Percentiles rank a stretch among this genome's conserved stretches.
Conservation (phyloP, 2,113 vertebrate genomes). For the Callospermophilus lateralis region DNA sequence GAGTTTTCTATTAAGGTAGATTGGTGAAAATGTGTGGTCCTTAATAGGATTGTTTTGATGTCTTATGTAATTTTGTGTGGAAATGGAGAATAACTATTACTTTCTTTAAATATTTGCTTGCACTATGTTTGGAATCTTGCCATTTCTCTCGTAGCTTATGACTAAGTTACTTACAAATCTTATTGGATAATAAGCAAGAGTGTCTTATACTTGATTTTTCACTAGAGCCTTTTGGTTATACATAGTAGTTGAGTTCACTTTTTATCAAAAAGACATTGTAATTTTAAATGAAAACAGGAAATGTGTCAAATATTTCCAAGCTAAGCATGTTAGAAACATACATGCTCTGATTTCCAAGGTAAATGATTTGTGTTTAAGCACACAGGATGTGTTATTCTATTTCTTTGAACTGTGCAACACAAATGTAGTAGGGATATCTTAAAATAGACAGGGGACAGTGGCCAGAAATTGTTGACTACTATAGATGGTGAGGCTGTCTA, state of each 20-base stretch:
- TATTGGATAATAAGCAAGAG: slow-evolving; percentile 68
- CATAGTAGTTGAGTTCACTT: not conserved
- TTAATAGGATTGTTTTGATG: slow-evolving; percentile 30
- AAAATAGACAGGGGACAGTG: slow-evolving; percentile 93
- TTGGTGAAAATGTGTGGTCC: not conserved
- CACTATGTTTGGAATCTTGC: slow-evolving; percentile 48
- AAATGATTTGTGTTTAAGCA: slow-evolving; percentile 85
- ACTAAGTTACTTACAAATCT: slow-evolving; percentile 66
- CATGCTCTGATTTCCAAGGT: slow-evolving; percentile 79
- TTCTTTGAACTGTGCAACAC: slow-evolving; percentile 88
- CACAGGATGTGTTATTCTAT: slow-evolving; percentile 87
- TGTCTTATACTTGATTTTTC: slow-evolving; percentile 65
- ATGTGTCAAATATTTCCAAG: slow-evolving; percentile 69
- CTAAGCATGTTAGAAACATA: slow-evolving; percentile 57
- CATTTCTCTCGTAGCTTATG: slow-evolving; percentile 22
- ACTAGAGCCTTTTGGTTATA: too few relatives aligned
- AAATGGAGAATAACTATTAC: slow-evolving; percentile 44
- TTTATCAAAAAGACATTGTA: slow-evolving; percentile 42
- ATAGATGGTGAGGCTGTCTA: slow-evolving; percentile 98
- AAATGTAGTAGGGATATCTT: slow-evolving; percentile 91
- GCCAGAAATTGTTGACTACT: slow-evolving; percentile 95
- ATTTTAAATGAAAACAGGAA: slow-evolving; percentile 69
- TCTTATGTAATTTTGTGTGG: slow-evolving; percentile 36
- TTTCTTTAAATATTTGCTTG: slow-evolving; percentile 48
- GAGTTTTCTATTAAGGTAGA: slow-evolving; percentile 36